Percentiles rank a stretch among this genome's conserved stretches.
These are phyloP conservation scores for Meloidogyne chitwoodi DNA, from an alignment of 1,140 invertebrate species.

Conservation along the genomic window DNA sequence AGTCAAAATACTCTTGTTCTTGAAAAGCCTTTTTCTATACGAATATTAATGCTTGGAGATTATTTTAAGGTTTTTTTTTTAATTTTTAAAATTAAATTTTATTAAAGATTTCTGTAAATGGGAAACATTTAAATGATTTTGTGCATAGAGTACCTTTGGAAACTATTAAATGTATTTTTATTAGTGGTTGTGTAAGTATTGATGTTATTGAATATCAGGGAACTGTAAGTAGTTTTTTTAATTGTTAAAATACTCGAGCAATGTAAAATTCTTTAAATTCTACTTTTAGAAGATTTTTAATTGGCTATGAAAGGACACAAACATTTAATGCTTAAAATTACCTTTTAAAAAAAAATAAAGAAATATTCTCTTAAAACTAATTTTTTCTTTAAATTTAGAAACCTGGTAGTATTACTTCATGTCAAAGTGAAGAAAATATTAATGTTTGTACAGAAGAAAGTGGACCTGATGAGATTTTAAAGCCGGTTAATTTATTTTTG, in stretches of 20 bases:
- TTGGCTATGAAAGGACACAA: too few relatives aligned
- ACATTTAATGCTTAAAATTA: not conserved
- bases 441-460: not conserved
- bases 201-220: constrained; percentile 44
- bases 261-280: too few relatives aligned
- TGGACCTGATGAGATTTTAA: constrained; percentile 24
- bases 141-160: constrained; percentile 42
- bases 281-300: too few relatives aligned
- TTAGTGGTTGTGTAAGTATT: constrained; percentile 30
- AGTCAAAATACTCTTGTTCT: constrained; percentile 20
- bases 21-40: constrained; percentile 33
- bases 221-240: constrained; percentile 19
- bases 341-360: not conserved
- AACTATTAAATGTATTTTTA: constrained; percentile 26
- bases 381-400: constrained; percentile 9
- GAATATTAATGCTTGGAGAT: constrained; percentile 35
- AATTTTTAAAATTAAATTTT: constrained; percentile 8
- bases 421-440: constrained; percentile 16
- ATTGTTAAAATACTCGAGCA: too few relatives aligned
- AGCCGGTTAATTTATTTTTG: constrained; percentile 28
- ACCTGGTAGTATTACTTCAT: not conserved
- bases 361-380: not conserved
- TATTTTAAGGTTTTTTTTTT: constrained; percentile 39
- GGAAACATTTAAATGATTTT: constrained; percentile 37
- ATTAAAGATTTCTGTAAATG: constrained; percentile 37